A percentile compares a stretch with the other conserved stretches of the same genome.
Evolutionary conservation across 2,797 vertebrate genomes (phyloP).

Genomic region (Catamblyrhynchus diadema): DNA sequence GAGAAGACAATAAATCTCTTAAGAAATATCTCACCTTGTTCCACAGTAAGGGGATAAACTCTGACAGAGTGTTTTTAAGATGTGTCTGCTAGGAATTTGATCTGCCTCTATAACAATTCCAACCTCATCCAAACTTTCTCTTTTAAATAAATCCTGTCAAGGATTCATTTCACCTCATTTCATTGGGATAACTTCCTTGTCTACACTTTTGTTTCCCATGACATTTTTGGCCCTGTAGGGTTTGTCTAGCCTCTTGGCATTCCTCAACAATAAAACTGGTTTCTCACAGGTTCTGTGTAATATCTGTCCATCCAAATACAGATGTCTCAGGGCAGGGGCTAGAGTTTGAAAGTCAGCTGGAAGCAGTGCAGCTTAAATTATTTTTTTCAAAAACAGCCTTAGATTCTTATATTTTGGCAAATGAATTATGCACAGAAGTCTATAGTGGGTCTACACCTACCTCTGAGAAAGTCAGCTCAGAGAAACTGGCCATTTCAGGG

Average conservation of each 20-base stretch:
- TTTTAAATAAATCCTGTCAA: background rate
- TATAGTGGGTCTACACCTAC: background rate
- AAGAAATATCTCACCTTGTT: background rate
- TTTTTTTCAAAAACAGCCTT: background rate
- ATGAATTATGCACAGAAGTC: background rate
- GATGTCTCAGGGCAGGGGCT: fast-evolving
- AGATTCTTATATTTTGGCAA: background rate
- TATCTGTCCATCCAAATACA: background rate
- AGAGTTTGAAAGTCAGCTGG: background rate
- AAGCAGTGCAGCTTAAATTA: background rate
- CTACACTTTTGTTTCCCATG: background rate
- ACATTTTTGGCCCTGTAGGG: background rate
- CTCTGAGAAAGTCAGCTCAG: background rate
- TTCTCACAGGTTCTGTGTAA: background rate
- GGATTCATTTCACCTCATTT: background rate
- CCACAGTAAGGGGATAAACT: background rate
- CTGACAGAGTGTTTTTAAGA: background rate
- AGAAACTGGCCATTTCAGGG: background rate
- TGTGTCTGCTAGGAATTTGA: background rate
- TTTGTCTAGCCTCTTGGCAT: background rate
- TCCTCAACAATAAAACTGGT: background rate
- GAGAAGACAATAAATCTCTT: background rate
- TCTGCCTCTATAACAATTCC: background rate
- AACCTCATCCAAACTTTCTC: background rate
- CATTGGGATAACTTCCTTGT: background rate